Evolutionary conservation across 2,797 vertebrate genomes (phyloP), one percentile per base, ranked within the genome.

Genomic region (Anguilla pacifica): DNA sequence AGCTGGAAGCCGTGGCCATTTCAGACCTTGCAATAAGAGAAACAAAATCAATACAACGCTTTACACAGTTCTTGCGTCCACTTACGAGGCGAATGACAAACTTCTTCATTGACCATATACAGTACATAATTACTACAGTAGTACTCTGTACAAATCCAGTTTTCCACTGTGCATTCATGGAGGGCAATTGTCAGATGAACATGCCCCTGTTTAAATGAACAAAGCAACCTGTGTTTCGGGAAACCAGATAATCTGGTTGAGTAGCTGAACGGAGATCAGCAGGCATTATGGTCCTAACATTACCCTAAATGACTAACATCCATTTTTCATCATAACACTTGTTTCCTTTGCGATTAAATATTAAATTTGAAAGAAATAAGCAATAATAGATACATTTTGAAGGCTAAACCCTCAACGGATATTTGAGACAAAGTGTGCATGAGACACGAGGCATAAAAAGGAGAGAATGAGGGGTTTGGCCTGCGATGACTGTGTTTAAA

Each of bases 1-100:
- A 84, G 25, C 79, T 84, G 57, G 25, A 49, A 83, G 28, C 15
- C 86, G 22, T 22, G 51, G 53, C 10, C 77, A 22, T 81, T 87
- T 87, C 57, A 87, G 59, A 77, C 49, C 31, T 10, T 87, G 86
- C 25, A 46, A 61, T 70, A 49, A 49, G 59, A 85, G 22, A 70
- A 67, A 85, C 10, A 49, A 67, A 70, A 86, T 70, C 22, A 49
- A 49, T 67, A 10, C 17, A 61, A 10, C 74, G 31, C 28, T 11
- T 39, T 39, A 51, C n/a, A 67, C 11, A 43, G 6, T n/a, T 46
- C 84, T 57, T 86, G 53, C 49, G 35, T 43, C 53, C 19, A 82
- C 13, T 82, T 13, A 82, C 51, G 49, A 83, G 17, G 0, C 3
- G 25, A 53, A 53, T 28, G 70, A 35, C 22, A 57, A 49, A 1